phyloP scores from a whole-genome alignment of 2,888 invertebrate species.

The Coecobrya sp. region DNA sequence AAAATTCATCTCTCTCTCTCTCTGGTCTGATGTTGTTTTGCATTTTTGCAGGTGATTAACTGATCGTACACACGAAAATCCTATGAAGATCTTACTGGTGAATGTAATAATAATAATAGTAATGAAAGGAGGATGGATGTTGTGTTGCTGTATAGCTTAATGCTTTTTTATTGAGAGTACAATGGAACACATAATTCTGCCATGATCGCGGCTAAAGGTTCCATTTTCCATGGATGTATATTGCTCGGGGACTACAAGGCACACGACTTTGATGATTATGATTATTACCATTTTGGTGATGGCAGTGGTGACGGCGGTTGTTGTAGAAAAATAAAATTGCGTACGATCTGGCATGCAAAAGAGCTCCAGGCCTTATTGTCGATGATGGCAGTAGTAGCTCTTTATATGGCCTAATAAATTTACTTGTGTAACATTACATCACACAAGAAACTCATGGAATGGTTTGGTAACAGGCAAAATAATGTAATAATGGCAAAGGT shows the following conservation, averaged over 20 bases:
- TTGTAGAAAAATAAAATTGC: conserved; percentile 38
- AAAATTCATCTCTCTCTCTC: conserved; percentile 32
- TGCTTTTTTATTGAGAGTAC: conserved; percentile 52
- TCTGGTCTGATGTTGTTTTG: conserved; percentile 7
- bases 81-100: conserved; percentile 30
- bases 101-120: conserved; percentile 31
- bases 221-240: conserved; percentile 30
- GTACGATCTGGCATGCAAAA: conserved; percentile 55
- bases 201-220: conserved; percentile 3
- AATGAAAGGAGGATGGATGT: conserved; percentile 4
- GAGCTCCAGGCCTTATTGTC: conserved; percentile 51
- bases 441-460: conserved; percentile 29
- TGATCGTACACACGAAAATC: conserved; percentile 68
- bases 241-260: conserved; percentile 74
- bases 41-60: conserved; percentile 75
- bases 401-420: conserved; percentile 46
- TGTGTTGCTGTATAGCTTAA: conserved; percentile 32
- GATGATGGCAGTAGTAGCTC: conserved; percentile 21
- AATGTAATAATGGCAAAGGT: neutral
- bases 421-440: conserved; percentile 19
- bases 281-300: conserved; percentile 63
- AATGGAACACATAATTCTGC: conserved; percentile 17
- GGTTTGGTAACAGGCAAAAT: neutral
- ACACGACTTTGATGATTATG: conserved; percentile 69
- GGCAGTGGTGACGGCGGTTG: conserved; percentile 17